Percentiles rank a stretch among this genome's conserved stretches.
phyloP scores from a whole-genome alignment of 2,113 vertebrate genomes.

The Panthera uncia region DNA sequence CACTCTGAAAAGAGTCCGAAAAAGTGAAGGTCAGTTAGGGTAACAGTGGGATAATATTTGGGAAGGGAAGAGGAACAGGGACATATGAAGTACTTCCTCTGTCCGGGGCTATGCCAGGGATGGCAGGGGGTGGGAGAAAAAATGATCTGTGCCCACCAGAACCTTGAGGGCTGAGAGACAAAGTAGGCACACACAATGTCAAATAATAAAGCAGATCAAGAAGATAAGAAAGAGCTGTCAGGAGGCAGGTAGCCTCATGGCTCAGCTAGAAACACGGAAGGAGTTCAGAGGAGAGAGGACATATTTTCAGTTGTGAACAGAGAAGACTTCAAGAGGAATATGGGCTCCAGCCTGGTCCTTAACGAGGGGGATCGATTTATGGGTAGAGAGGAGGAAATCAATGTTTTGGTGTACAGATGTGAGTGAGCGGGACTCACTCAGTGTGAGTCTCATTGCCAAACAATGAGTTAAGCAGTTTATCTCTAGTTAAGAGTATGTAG shows the following conservation, averaged over 20 bases:
- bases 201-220: neutral
- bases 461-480: neutral
- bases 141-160: neutral
- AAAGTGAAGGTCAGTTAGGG: neutral
- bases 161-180: neutral
- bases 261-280: neutral
- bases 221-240: neutral
- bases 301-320: neutral
- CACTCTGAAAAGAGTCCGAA: neutral
- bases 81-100: fast-evolving
- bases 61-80: neutral
- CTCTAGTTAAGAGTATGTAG: neutral
- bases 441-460: neutral
- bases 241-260: neutral
- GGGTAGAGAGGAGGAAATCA: too few relatives aligned
- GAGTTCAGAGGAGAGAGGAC: neutral
- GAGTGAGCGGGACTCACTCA: neutral
- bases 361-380: neutral
- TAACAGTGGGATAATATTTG: too few relatives aligned
- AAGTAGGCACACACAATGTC: fast-evolving
- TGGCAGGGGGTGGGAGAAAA: neutral
- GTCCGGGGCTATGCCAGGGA: neutral
- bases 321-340: neutral
- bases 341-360: neutral
- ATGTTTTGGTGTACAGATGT: neutral